Conservation (phyloP, 1,140 invertebrate genomes). For the Trichomalopsis sarcophagae region DNA sequence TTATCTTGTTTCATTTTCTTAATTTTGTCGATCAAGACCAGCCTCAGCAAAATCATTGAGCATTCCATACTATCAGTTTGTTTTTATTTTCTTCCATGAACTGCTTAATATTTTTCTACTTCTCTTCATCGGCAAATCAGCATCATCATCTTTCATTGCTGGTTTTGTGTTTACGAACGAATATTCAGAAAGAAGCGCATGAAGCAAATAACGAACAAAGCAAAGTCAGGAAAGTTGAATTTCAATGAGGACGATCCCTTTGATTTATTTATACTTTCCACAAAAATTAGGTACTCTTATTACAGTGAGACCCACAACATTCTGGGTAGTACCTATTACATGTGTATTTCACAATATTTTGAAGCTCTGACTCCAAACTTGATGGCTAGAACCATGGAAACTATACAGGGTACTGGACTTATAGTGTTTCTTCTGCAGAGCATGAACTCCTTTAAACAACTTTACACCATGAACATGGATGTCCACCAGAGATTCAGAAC, state of each 20-base stretch:
- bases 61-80: no score
- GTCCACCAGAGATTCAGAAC: constrained; percentile 96
- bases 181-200: constrained; percentile 95
- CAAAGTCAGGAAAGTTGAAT: constrained; percentile 91
- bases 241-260: constrained; percentile 98
- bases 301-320: constrained; percentile 99
- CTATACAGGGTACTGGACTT: constrained; percentile 97
- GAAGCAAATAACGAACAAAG: constrained; percentile 90
- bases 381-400: constrained; percentile 97
- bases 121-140: no score
- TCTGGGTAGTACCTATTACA: constrained; percentile 97
- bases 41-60: constrained; percentile 18
- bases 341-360: constrained; percentile 98
- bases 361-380: constrained; percentile 99
- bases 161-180: no score
- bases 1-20: neutral
- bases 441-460: constrained; percentile 92
- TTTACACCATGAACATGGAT: constrained; percentile 99
- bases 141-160: no score
- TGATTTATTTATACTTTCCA: constrained; percentile 96
- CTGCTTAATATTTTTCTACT: no score
- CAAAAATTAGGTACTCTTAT: constrained; percentile 97
- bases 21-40: constrained; percentile 31
- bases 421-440: constrained; percentile 92
- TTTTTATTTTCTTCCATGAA: no score